phyloP scores from a whole-genome alignment of 2,113 vertebrate species.

The Chlorocebus sabaeus region DNA sequence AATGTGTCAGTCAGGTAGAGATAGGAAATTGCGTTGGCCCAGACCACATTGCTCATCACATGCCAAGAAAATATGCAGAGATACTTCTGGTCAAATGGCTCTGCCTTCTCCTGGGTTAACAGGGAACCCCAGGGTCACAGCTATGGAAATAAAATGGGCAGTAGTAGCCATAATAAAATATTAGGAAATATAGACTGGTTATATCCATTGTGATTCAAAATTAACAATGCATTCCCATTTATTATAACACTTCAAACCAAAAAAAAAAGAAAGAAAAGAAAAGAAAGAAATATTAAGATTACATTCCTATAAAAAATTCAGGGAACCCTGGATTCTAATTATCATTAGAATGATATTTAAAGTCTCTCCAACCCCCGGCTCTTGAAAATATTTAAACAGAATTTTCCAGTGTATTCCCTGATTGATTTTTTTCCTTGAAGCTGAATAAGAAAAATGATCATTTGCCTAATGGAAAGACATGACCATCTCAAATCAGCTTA shows the following conservation, averaged over 20 bases:
- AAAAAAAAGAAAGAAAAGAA: not conserved
- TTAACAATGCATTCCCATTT: not conserved
- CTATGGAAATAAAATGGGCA: not conserved
- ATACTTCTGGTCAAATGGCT: not conserved
- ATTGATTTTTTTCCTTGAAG: constrained; percentile 22
- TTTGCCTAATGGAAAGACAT: constrained; percentile 2
- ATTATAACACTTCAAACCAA: not conserved
- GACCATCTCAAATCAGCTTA: constrained; percentile 25
- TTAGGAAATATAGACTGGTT: not conserved
- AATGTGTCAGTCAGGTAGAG: not conserved
- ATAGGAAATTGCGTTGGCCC: not conserved
- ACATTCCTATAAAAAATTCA: not conserved
- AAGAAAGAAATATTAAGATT: not conserved
- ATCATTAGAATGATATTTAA: not conserved
- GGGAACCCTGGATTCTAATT: not conserved
- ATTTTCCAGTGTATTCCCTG: constrained; percentile 2
- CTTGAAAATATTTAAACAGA: constrained; percentile 19
- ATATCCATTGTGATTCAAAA: not conserved
- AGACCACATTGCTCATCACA: not conserved
- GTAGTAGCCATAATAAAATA: not conserved
- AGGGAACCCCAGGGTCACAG: not conserved
- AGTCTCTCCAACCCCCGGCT: not conserved
- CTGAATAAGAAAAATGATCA: constrained; percentile 13
- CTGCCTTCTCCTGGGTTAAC: not conserved
- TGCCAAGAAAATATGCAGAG: not conserved